A percentile compares a stretch with the other conserved stretches of the same genome.
These are phyloP conservation scores for Aphodius sticticus DNA, from an alignment of 2,888 invertebrate species.

Conservation along the genomic window DNA sequence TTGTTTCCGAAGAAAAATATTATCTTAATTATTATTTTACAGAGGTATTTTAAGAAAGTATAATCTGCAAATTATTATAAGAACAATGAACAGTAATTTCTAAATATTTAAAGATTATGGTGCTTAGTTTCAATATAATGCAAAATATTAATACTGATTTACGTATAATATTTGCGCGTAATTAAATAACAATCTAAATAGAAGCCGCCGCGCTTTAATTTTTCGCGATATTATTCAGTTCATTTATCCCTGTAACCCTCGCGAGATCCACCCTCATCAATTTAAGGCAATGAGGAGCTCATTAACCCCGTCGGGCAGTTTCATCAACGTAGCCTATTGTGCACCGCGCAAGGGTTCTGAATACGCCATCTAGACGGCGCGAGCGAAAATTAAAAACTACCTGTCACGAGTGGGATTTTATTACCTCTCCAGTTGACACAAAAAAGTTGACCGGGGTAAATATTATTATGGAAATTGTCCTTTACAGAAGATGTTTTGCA, in stretches of 20 bases:
- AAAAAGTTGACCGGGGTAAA: background rate
- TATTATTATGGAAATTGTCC: background rate
- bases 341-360: background rate
- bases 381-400: background rate
- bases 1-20: no score
- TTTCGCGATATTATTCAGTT: background rate
- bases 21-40: no score
- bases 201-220: background rate
- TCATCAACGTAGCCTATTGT: background rate
- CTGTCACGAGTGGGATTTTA: background rate
- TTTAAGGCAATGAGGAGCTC: background rate
- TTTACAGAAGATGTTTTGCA: background rate
- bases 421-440: background rate
- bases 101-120: no score
- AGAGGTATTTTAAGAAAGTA: no score
- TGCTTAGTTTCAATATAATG: no score
- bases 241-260: background rate
- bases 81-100: no score
- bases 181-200: background rate
- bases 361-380: slow-evolving; percentile 4
- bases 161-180: background rate
- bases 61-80: no score
- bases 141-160: no score
- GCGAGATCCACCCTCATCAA: background rate
- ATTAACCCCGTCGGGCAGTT: background rate